Evolutionary conservation across 2,113 vertebrate genomes (phyloP).

Genomic region (Leucosticte australis): DNA sequence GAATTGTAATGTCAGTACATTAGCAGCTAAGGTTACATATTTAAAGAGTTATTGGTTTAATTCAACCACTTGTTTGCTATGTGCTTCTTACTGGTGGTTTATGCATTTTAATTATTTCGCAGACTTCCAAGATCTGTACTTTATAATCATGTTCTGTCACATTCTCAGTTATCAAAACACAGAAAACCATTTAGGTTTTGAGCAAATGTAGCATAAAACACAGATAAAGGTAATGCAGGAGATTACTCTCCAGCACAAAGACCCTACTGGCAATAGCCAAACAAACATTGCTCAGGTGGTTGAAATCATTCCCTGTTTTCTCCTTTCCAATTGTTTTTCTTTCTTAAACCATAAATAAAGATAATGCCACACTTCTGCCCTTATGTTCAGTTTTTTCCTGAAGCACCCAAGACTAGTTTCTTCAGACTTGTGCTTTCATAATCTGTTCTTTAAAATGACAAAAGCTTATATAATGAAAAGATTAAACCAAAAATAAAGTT

Average conservation of each 20-base stretch:
- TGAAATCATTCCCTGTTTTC: not conserved
- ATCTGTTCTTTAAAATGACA: slow-evolving; percentile 3
- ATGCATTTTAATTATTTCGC: slow-evolving; percentile 69
- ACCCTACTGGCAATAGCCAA: not conserved
- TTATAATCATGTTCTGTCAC: slow-evolving; percentile 64
- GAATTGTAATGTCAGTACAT: slow-evolving; percentile 20
- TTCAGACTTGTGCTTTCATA: not conserved
- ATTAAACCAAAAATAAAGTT: slow-evolving; percentile 40
- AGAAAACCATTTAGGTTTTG: slow-evolving; percentile 22
- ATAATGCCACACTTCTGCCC: not conserved
- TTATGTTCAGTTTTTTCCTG: not conserved
- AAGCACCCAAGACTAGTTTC: not conserved
- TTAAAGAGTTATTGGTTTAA: slow-evolving; percentile 67
- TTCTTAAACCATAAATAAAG: not conserved
- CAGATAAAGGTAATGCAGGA: not conserved
- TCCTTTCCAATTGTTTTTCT: not conserved
- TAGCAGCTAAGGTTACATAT: slow-evolving; percentile 53
- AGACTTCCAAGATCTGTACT: slow-evolving; percentile 53
- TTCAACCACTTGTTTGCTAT: slow-evolving; percentile 67
- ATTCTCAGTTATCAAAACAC: slow-evolving; percentile 36
- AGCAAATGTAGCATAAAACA: not conserved
- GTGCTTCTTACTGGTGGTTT: slow-evolving; percentile 61
- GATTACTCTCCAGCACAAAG: not conserved
- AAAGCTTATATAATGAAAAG: slow-evolving; percentile 30
- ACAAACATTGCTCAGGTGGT: not conserved